Base-by-base conservation (phyloP, 1,140 invertebrate genomes). In the Anastrepha ludens region DNA sequence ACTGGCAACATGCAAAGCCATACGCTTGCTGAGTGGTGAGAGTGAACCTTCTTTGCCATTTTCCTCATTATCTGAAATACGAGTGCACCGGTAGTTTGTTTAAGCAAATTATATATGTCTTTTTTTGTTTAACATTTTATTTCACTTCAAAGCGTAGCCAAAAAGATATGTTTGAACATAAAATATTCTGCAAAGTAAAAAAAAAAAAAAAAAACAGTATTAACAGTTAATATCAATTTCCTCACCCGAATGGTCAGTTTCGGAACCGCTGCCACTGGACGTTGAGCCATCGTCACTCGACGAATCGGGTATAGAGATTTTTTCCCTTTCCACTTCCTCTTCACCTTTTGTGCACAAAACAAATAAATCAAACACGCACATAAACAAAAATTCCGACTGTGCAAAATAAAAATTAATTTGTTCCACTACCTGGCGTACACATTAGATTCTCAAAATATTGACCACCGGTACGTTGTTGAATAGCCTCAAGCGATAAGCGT, bases 1-100 rank as follows among this genome's bases (percentile, higher is more conserved):
- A 39, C 81, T 95, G 93, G 93, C 95, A 94, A 15, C 96, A 88
- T 88, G 87, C 13, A 87, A 29, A 47, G 86, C 96, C 96, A 97
- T 97, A 9, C 96, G 95, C 91, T 97, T 97, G 91, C 96, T 97
- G 6, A 97, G 93, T 11, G 96, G 97, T 55, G 96, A 97, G 59
- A 97, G 92, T 0, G 97, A 97, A 4, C 95, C 95, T 78, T 96
- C 95, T 89, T 96, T 96, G 92, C 85, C 74, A 81, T 55, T 81
- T 20, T 96, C 67, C 9, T 44, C 50, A 20, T 59, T 50, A 87
- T 87, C 74, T 81, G 60, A 60, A 62, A 86, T 47, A 8, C 62
- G 39, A 4, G 94, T 5, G 74, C 44, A 81, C 17, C 74, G 74
- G 70, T 44, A 78, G 47, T 81, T 11, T 2, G 15, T 81, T 81